Base-by-base conservation (phyloP, 2,888 invertebrate species). In the Caenorhabditis sp. region DNA sequence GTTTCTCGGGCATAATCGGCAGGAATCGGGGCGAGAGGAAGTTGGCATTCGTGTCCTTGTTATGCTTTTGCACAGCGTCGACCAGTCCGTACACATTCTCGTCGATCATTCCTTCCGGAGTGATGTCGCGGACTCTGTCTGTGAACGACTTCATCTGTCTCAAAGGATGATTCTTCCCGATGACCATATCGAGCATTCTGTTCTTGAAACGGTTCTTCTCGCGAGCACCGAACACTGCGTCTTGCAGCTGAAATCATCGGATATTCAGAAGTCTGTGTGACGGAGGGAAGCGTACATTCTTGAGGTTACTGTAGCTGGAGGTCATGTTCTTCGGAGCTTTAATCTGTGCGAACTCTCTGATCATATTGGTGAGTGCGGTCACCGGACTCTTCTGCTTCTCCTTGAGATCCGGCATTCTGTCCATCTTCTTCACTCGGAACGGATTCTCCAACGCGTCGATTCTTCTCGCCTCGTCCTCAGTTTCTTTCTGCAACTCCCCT, bases 11-110 rank as follows among this genome's bases (percentile, higher is more conserved):
- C 71, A 86, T 59, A 39, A 86, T 63, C 8, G 86, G 80, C 22
- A 82, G 52, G 55, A 86, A 81, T 32, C 82, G 45, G 2, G 86
- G 85, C 17, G 85, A 85, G 22, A 86, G 74, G 11, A 86, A 68
- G 32, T 80, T 78, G 13, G 72, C 58, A 59, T 85, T 84, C n/a
- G 78, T 4, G 26, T 78, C 77, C 22, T 83, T 75, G 9, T 65
- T 74, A 48, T 84, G 81, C 26, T 76, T 79, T 7, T 61, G 50
- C 15, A 83, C 76, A 6, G 82, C 45, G 15, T 85, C 82, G 6
- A 83, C 84, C 32, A 84, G 59, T 22, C 77, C 80, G 27, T 62
- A 82, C 2, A 83, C 78, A 20, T 32, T 70, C 50, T 78, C 72
- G 50, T 79, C 82, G 6, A 76, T 68, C 46, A 73, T 27, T 20